phyloP scores from a whole-genome alignment of 2,797 vertebrate genomes.

The Gymnodraco acuticeps region DNA sequence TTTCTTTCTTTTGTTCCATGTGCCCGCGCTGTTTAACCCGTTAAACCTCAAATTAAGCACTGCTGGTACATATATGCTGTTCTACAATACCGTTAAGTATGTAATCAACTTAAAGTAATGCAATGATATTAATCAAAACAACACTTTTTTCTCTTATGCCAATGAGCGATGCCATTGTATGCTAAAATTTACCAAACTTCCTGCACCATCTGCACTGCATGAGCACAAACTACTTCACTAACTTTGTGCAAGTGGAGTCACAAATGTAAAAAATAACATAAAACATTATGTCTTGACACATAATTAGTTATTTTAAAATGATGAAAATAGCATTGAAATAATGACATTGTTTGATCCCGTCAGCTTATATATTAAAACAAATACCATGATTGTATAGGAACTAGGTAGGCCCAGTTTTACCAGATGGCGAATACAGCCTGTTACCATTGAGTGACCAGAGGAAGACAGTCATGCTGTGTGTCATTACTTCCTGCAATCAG shows the following conservation, averaged over 20 bases:
- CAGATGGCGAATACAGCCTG: background rate
- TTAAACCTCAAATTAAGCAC: background rate
- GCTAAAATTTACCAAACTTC: background rate
- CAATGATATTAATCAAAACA: no score
- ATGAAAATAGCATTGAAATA: background rate
- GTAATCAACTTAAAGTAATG: background rate
- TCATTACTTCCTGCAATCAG: constrained; percentile 13
- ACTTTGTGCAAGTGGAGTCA: background rate
- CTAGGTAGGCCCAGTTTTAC: background rate
- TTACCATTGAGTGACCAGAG: background rate
- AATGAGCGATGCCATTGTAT: background rate
- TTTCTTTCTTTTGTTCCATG: no score
- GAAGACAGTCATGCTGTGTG: background rate
- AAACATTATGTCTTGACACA: background rate
- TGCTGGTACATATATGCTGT: background rate
- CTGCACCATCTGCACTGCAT: background rate
- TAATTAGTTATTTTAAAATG: background rate
- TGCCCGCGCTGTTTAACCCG: fast-evolving
- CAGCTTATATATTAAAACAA: background rate
- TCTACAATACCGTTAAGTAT: background rate
- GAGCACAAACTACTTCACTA: background rate
- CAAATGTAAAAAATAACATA: background rate
- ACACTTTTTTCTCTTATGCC: background rate
- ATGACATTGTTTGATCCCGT: background rate
- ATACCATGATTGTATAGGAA: background rate